Evolutionary conservation across 2,113 vertebrate genomes (phyloP), one percentile per base, ranked within the genome.

Genomic region (Ceyx cyanopectus): DNA sequence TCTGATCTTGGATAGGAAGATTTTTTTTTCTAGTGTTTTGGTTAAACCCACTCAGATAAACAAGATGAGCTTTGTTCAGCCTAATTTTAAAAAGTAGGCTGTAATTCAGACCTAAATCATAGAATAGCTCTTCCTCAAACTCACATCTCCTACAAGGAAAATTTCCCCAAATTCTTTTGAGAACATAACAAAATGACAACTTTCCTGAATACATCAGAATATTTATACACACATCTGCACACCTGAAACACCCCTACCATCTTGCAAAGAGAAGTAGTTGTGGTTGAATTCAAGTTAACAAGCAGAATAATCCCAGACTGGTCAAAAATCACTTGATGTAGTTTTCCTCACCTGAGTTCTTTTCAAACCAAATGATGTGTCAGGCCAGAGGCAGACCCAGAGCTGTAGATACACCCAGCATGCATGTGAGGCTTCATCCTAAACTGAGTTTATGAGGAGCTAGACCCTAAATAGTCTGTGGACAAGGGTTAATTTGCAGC

Each of bases 241-340:
- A 32, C 22, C n/a, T 50, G 56, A 41, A 86, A 53, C 23, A 8
- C 0, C 0, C 34, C 72, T 53, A 10, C 24, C 6, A 9, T 53
- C 27, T 32, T 41, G 67, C 48, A 63, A 20, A 73, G 65, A 56
- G 30, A 80, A 84, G 13, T 30, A 22, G 17, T 61, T 79, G 23
- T 56, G 67, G 5, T 45, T 92, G 50, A 83, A 45, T 76, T 50
- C 34, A 37, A 37, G 41, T 65, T 73, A 67, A 74, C 0, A 29
- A 50, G 17, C 18, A n/a, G 20, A 34, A 54, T 26, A 72, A 46
- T 26, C 12, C 22, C 57, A 56, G 60, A 43, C 16, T 60, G 67
- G 24, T 43, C 11, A 72, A 76, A 82, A 79, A 61, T 69, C 29
- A 6, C 17, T 43, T n/a, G 23, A 15, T 12, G 41, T 9, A 30